These are phyloP conservation scores for Neosilurus hyrtlii DNA, from an alignment of 2,797 vertebrate genomes.

Conservation along the genomic window DNA sequence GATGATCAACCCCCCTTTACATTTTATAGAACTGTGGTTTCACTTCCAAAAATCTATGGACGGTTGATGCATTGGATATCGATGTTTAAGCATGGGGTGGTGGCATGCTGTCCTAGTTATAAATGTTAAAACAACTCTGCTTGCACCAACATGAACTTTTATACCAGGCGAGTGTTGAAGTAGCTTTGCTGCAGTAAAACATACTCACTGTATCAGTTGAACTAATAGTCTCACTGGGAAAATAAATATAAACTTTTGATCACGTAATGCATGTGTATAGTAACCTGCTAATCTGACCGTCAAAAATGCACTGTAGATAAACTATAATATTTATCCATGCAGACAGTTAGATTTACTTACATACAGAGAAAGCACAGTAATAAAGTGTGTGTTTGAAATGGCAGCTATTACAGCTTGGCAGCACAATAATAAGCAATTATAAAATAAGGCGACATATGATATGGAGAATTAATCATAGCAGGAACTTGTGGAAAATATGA, in stretches of 20 bases:
- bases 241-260: not conserved
- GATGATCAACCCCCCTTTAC: not conserved
- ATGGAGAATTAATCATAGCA: too few relatives aligned
- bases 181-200: not conserved
- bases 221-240: not conserved
- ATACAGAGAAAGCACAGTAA: not conserved
- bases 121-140: not conserved
- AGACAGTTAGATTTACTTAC: not conserved
- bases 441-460: too few relatives aligned
- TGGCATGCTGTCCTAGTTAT: not conserved
- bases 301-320: too few relatives aligned
- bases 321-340: not conserved
- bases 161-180: not conserved
- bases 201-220: not conserved
- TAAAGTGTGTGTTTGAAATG: not conserved
- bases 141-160: not conserved
- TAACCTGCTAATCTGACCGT: not conserved
- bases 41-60: not conserved
- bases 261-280: not conserved
- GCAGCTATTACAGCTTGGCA: not conserved
- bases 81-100: not conserved
- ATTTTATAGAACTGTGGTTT: not conserved
- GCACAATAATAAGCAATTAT: not conserved
- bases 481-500: too few relatives aligned
- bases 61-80: not conserved